Conservation (phyloP, 2,888 invertebrate species). For the Fragum fragum region DNA sequence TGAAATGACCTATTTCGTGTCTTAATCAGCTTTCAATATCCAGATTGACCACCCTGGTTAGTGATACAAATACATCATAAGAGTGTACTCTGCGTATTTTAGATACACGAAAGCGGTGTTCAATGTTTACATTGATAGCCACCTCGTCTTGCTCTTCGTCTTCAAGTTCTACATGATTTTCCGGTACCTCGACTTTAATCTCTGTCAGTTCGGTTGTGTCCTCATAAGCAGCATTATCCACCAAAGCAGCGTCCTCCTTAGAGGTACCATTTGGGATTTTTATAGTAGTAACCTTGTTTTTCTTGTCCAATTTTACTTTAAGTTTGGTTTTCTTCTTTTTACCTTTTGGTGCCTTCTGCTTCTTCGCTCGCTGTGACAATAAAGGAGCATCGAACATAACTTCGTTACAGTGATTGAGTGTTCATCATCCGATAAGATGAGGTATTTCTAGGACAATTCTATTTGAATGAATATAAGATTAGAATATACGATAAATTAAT, state of each 20-base stretch:
- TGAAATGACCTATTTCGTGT: too few species aligned
- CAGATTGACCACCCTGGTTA: neutral
- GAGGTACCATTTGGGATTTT: slow-evolving; percentile 76
- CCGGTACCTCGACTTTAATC: slow-evolving; percentile 77
- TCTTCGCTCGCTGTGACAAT: slow-evolving; percentile 45
- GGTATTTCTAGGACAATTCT: too few species aligned
- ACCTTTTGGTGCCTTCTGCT: slow-evolving; percentile 57
- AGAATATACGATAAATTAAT: too few species aligned
- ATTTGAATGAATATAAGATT: too few species aligned
- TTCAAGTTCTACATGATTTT: slow-evolving; percentile 19
- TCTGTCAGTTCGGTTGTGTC: slow-evolving; percentile 75
- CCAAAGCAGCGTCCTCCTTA: slow-evolving; percentile 80
- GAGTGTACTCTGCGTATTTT: neutral
- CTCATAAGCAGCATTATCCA: slow-evolving; percentile 68
- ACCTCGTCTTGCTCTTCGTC: slow-evolving; percentile 49
- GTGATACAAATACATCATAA: neutral
- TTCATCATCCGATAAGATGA: too few species aligned
- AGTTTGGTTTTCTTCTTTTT: slow-evolving; percentile 51
- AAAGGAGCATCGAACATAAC: too few species aligned
- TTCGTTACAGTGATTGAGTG: too few species aligned
- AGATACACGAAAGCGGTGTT: neutral
- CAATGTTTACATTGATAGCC: slow-evolving; percentile 20
- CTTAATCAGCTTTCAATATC: neutral
- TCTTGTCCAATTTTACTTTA: slow-evolving; percentile 71
- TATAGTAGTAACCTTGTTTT: slow-evolving; percentile 69